A percentile compares a stretch with the other conserved stretches of the same genome.
Conservation (phyloP, 2,113 vertebrate genomes). For the Indri indri region DNA sequence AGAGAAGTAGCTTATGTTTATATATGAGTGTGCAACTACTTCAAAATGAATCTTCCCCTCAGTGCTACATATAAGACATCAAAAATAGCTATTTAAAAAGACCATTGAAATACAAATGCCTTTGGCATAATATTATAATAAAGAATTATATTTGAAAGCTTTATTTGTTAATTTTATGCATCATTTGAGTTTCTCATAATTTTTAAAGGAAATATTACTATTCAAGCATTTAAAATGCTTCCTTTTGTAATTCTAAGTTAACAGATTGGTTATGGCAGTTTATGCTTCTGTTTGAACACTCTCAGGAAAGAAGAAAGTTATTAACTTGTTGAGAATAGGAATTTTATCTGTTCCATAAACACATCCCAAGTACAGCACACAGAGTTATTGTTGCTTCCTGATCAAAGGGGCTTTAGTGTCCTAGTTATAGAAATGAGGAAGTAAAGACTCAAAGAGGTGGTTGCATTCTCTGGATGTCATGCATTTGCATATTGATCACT, state of each 20-base stretch:
- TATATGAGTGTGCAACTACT: neutral
- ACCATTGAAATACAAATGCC: constrained; percentile 17
- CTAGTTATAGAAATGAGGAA: neutral
- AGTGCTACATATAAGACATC: neutral
- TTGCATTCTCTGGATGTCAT: neutral
- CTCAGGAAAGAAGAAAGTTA: constrained; percentile 16
- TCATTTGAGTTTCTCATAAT: constrained; percentile 40
- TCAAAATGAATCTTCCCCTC: constrained; percentile 24
- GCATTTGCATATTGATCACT: neutral
- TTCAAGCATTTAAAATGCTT: constrained; percentile 34
- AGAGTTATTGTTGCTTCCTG: neutral
- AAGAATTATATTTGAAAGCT: constrained; percentile 47
- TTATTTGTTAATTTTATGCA: constrained; percentile 59
- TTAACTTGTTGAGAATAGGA: neutral
- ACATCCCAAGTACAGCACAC: neutral
- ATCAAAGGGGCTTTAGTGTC: neutral
- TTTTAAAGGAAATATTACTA: constrained; percentile 32
- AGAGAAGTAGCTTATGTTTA: neutral
- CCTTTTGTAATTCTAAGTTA: constrained; percentile 51
- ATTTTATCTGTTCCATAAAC: neutral
- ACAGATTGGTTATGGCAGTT: neutral
- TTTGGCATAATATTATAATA: neutral
- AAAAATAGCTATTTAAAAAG: neutral
- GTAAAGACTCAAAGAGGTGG: neutral
- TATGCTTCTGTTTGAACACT: neutral